phyloP scores from a whole-genome alignment of 2,113 vertebrate genomes.

The Sylvilagus bachmani region DNA sequence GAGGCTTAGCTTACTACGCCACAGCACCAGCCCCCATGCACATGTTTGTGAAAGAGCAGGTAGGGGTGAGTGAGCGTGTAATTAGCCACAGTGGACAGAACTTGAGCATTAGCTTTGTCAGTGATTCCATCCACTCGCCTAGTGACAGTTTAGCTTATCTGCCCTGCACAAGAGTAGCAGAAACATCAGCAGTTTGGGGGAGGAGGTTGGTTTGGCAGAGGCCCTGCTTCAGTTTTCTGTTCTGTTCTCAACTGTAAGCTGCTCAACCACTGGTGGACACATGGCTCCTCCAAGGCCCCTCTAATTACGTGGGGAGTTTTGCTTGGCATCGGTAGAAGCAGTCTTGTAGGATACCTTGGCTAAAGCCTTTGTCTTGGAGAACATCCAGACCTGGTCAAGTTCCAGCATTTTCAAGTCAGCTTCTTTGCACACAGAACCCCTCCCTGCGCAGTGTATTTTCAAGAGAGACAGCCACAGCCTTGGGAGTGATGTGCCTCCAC shows the following conservation, averaged over 20 bases:
- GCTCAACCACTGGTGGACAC: background rate
- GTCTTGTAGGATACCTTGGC: background rate
- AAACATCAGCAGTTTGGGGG: background rate
- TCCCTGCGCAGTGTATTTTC: background rate
- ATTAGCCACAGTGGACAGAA: background rate
- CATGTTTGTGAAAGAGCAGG: background rate
- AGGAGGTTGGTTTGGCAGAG: background rate
- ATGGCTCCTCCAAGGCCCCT: too few relatives aligned
- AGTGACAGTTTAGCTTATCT: background rate
- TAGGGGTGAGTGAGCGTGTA: background rate
- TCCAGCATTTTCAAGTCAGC: background rate
- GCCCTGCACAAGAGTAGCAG: background rate
- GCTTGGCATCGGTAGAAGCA: background rate
- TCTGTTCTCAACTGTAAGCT: slow-evolving; percentile 1
- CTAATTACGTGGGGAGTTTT: background rate
- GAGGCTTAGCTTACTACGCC: too few relatives aligned
- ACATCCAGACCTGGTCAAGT: background rate
- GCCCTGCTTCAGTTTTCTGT: background rate
- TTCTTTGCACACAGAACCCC: background rate
- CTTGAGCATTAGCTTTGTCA: background rate
- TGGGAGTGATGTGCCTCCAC: background rate
- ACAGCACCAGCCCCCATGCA: too few relatives aligned
- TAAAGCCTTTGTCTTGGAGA: background rate
- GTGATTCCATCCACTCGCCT: background rate
- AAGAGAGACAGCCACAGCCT: background rate